Base-by-base conservation (phyloP, 30 jellyfish, hydroid and myxozoan genomes). In the Sanderia malayensis region DNA sequence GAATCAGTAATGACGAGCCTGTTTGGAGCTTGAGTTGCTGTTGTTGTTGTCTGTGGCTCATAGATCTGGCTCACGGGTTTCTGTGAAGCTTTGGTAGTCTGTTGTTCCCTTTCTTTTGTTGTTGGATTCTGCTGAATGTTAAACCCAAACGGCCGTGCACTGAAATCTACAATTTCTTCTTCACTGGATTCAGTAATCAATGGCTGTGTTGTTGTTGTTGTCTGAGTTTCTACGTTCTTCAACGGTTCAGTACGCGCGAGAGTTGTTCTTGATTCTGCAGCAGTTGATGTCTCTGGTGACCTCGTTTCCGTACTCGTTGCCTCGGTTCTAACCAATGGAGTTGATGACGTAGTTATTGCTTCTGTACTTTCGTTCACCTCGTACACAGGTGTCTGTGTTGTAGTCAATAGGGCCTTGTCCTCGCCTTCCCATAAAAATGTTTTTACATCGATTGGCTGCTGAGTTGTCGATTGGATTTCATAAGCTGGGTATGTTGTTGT, bases 81-180 rank as follows among this genome's bases (percentile, higher is more conserved):
- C 13, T 37, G 52, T 13, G 52, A 37, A 1, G 64, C 11, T 49
- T 49, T 24, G 18, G 23, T 49, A 2, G 23, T 4, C 64, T 49
- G 37, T 33, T 11, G 72, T 46, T 70, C 28, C 19, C 65, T 61
- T 11, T 61, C 30, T 46, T 8, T 17, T 55, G n/a, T 45, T 9
- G 68, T 7, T 34, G 58, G 76, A 22, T 37, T 46, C 10, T 74
- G 13, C 67, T 78, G 89, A 69, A 78, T 17, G 67, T 65, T 53
- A 69, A 78, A 78, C 11, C 89, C 89, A 66, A 78, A 78, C 28
- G 89, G 89, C 76, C 89, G 64, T 10, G 82, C 89, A 28, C 89
- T 78, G 89, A 78, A 78, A 52, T 78, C 89, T 45, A 22, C 74
- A n/a, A 62, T 24, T 52, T 58, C 74, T 22, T 78, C 82, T 4